Conservation (phyloP, 2,113 vertebrate genomes). For the Pyrgilauda ruficollis region DNA sequence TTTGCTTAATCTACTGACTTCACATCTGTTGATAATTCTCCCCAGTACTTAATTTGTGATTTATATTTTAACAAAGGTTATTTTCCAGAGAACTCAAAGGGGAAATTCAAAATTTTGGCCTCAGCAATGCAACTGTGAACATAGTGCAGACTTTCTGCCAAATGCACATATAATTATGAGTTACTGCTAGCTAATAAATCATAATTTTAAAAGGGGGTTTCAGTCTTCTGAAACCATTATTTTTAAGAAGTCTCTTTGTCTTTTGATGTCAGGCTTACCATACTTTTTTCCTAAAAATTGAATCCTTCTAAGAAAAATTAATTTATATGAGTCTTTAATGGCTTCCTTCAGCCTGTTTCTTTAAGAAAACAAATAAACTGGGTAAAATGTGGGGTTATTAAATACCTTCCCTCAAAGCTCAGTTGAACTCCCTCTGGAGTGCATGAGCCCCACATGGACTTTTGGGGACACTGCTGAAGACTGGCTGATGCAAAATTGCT, state of each 20-base stretch:
- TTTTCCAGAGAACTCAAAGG: not conserved
- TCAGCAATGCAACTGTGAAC: not conserved
- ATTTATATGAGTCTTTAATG: not conserved
- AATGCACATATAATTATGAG: not conserved
- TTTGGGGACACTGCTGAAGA: not conserved
- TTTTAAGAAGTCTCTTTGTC: not conserved
- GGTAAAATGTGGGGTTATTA: not conserved
- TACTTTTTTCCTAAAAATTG: not conserved
- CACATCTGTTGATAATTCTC: not conserved
- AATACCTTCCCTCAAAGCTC: not conserved
- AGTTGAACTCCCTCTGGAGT: not conserved
- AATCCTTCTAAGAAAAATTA: not conserved
- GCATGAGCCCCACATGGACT: not conserved
- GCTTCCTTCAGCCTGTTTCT: not conserved
- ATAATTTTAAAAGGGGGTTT: not conserved
- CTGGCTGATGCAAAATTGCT: not conserved
- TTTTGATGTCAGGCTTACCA: not conserved
- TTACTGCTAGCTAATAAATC: not conserved
- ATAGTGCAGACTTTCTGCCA: not conserved
- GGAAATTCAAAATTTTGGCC: not conserved
- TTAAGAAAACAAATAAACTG: not conserved
- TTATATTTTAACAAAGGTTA: not conserved
- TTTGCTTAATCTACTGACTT: not conserved
- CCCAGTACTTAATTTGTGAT: not conserved
- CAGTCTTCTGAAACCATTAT: not conserved